phyloP scores from a whole-genome alignment of 23 tunicate genomes.

The Diplosoma virens region DNA sequence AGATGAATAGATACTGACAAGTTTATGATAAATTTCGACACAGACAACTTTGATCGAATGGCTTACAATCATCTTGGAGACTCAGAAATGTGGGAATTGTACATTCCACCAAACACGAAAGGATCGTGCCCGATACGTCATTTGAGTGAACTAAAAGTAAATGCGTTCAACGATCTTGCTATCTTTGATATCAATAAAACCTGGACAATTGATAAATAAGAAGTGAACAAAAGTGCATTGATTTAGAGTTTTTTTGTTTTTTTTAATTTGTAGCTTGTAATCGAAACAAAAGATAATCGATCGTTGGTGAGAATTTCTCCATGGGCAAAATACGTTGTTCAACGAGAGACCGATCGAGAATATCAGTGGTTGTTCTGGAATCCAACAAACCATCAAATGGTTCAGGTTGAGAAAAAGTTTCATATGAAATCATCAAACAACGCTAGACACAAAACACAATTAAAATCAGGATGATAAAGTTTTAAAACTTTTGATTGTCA shows the following conservation, averaged over 20 bases:
- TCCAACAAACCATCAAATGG: slow-evolving; percentile 38
- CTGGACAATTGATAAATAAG: no score
- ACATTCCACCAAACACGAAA: slow-evolving; percentile 43
- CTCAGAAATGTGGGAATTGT: slow-evolving; percentile 55
- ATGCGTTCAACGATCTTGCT: not conserved
- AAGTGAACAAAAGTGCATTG: no score
- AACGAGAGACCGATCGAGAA: slow-evolving; percentile 6
- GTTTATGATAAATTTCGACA: not conserved
- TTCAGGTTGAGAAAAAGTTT: not conserved
- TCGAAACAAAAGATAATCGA: slow-evolving; percentile 60
- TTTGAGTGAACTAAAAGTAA: slow-evolving; percentile 46
- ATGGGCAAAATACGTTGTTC: slow-evolving; percentile 83
- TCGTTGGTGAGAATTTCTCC: slow-evolving; percentile 74
- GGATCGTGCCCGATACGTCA: slow-evolving; percentile 65
- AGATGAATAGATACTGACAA: not conserved
- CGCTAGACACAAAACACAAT: no score
- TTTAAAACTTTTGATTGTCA: no score
- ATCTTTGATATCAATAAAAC: no score
- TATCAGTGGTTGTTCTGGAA: slow-evolving; percentile 84
- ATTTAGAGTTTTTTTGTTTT: not conserved
- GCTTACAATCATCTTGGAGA: not conserved
- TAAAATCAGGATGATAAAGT: no score
- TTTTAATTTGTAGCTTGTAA: slow-evolving; percentile 46
- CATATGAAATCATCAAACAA: no score
- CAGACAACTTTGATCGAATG: slow-evolving; percentile 51